These are phyloP conservation scores for Drosophila kuntzei DNA, from an alignment of 2,888 invertebrate species.

Conservation along the genomic window DNA sequence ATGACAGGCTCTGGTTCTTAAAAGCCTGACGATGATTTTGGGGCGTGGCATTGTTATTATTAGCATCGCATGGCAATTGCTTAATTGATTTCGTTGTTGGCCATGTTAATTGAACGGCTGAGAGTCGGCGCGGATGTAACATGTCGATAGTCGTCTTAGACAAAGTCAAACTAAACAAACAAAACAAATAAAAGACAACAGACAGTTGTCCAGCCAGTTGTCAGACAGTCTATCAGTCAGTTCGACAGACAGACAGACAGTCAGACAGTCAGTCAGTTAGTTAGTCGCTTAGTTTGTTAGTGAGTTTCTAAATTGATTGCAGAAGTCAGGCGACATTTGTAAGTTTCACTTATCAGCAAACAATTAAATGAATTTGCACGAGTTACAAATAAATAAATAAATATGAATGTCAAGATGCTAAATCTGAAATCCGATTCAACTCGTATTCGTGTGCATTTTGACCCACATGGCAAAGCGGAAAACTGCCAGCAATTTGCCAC, in stretches of 20 bases:
- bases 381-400: conserved; percentile 56
- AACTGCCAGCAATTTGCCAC: conserved; percentile 78
- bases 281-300: conserved; percentile 11
- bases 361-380: conserved; percentile 69
- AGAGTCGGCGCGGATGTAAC: conserved; percentile 70
- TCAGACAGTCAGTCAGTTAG: conserved; percentile 13
- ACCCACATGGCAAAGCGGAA: conserved; percentile 69
- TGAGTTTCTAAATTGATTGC: background rate
- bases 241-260: conserved; percentile 7
- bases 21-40: conserved; percentile 39
- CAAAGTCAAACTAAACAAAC: conserved; percentile 30
- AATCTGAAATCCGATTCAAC: conserved; percentile 29
- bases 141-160: conserved; percentile 65
- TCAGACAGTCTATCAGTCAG: conserved; percentile 48
- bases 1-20: conserved; percentile 43
- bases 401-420: conserved; percentile 73
- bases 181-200: conserved; percentile 7
- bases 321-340: conserved; percentile 21
- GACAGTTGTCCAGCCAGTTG: conserved; percentile 52
- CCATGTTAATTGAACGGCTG: conserved; percentile 57
- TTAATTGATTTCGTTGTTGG: conserved; percentile 74
- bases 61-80: conserved; percentile 67
- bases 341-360: conserved; percentile 70
- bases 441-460: conserved; percentile 66
- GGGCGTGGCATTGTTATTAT: conserved; percentile 62